Conservation (phyloP, 92 coral and sea anemone genomes). For the Actinernus sp. region DNA sequence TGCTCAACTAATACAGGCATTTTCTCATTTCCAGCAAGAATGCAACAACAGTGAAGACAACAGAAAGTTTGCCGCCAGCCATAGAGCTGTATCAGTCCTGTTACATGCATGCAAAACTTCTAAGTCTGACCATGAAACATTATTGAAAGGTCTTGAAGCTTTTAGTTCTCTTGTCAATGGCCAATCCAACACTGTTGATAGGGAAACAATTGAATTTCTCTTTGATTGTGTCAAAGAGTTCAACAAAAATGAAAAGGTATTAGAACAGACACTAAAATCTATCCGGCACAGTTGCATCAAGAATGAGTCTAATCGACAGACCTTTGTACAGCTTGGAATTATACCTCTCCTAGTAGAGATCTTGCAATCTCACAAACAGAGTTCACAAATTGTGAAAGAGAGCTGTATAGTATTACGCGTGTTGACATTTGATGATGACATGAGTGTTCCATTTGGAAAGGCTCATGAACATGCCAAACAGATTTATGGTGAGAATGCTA, state of each 20-base stretch:
- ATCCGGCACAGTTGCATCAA: conserved; percentile 61
- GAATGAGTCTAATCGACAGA: conserved; percentile 88
- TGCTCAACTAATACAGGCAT: conserved; percentile 29
- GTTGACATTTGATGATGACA: conserved; percentile 88
- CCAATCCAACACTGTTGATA: conserved; percentile 63
- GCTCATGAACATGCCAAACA: conserved; percentile 92
- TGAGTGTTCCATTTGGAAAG: conserved; percentile 89
- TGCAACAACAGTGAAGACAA: conserved; percentile 68
- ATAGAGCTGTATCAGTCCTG: conserved; percentile 54
- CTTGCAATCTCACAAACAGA: conserved; percentile 47
- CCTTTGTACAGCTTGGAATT: conserved; percentile 68
- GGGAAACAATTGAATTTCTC: conserved; percentile 56
- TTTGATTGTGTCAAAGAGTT: conserved; percentile 65
- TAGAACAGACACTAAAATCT: conserved; percentile 45
- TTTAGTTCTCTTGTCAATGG: conserved; percentile 66
- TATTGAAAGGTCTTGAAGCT: conserved; percentile 64
- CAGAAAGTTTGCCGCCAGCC: conserved; percentile 83
- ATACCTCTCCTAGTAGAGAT: conserved; percentile 62
- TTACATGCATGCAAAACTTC: conserved; percentile 52
- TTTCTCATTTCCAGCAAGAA: conserved; percentile 46
- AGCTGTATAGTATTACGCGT: conserved; percentile 76
- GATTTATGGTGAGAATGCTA: conserved; percentile 83
- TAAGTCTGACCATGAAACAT: conserved; percentile 21
- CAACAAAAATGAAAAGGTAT: conserved; percentile 1
- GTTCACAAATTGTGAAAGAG: conserved; percentile 42